Evolutionary conservation across 2,797 vertebrate genomes (phyloP), one percentile per base, ranked within the genome.

Genomic region (Gallinago nigripennis): DNA sequence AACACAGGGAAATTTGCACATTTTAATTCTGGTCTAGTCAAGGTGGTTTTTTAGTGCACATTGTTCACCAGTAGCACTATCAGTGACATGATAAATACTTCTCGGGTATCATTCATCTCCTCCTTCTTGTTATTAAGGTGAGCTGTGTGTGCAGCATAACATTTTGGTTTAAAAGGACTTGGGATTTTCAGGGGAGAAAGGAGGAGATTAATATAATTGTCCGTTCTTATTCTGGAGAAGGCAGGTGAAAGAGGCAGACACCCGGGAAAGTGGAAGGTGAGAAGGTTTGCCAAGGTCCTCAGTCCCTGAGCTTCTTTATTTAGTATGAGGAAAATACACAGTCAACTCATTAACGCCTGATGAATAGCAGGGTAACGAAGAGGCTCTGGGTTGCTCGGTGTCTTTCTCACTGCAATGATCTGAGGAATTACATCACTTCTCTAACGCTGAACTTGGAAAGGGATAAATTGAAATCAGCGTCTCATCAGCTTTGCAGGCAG

Each of bases 71-170:
- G 1, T 1, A 73, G 68, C 27, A 53, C 86, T 80, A 37, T n/a
- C 71, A 24, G 78, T 23, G 88, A 94, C 88, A 80, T 80, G 93
- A 97, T 56, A 82, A 96, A 96, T 86, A 91, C 41, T 65, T 80
- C 88, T 61, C 68, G 30, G 83, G 83, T 92, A 91, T 80, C 94
- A 89, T 94, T 95, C 72, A 71, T 95, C 92, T 94, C 94, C 83
- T 92, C 88, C 41, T 72, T 48, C 72, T 68, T 66, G 90, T 93
- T 93, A 82, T 86, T 88, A 92, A 91, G 75, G 83, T 73, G 95
- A 93, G 30, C 78, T 15, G 63, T 88, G 81, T 90, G 91, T 81
- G 82, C 90, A 86, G 94, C 79, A 61, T 71, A 92, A 92, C 76
- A 45, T 91, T 94, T 94, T 75, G 87, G 57, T 96, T 94, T 54